Base-by-base conservation (phyloP, 2,888 invertebrate species). In the Drosophila limbata region DNA sequence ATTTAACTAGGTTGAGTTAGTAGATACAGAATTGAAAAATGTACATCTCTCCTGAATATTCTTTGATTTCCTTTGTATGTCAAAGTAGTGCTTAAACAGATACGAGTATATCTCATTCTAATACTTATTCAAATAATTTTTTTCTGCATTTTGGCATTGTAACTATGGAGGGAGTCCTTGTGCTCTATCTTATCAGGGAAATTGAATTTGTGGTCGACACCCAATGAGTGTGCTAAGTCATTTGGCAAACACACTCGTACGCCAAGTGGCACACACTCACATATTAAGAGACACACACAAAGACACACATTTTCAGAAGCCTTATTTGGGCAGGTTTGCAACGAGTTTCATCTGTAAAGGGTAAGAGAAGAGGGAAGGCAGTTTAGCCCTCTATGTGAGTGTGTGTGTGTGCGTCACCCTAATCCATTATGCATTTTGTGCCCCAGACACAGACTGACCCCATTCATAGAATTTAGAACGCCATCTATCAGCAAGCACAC, bases 161-260 rank as follows among this genome's bases (percentile, higher is more conserved):
- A 17, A 48, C 39, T 60, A 60, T 11, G 63, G 10, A 3, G 33
- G 11, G n/a, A 48, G 21, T 57, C 47, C 66, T 68, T 56, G 21
- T 50, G 52, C 55, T 63, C 25, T 52, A 57, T 83, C 71, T 69
- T 84, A 83, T 79, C 69, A 47, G 62, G 51, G 63, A 80, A 84
- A 88, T 84, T 88, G 84, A 86, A 84, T 86, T 88, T 88, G 83
- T 63, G 83, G 83, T 69, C 74, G 59, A 74, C 48, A 71, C 61
- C 70, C 80, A 88, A 86, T 83, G 84, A 86, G 80, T 83, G 69
- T 83, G 80, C 77, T 74, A 83, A 88, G 74, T 83, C 88, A 79
- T 77, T 85, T 77, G 86, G 71, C 86, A 86, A 88, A 83, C 84
- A 74, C 52, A 77, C 77, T 64, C 48, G 25, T 19, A 55, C 47